Conservation (phyloP, 92 coral and sea anemone genomes). For the Zoanthus gigantus region DNA sequence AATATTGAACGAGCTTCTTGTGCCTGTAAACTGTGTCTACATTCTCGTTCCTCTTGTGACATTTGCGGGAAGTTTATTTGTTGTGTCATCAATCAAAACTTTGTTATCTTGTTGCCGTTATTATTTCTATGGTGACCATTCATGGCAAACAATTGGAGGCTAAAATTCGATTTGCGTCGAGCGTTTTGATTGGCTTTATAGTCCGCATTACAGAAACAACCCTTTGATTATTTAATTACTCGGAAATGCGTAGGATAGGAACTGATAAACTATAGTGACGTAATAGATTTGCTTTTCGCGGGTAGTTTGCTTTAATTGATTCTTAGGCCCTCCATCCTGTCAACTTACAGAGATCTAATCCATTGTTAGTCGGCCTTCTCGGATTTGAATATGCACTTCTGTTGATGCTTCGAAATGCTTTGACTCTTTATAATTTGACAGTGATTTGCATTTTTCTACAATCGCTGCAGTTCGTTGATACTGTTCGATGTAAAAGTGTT, state of each 20-base stretch:
- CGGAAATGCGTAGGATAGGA: conserved; percentile 74
- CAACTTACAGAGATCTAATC: conserved; percentile 43
- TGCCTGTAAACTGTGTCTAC: background rate
- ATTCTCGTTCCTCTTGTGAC: background rate
- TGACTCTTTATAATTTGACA: conserved; percentile 56
- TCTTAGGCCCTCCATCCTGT: conserved; percentile 58
- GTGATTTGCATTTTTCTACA: conserved; percentile 45
- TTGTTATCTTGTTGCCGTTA: conserved; percentile 43
- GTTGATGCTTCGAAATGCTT: conserved; percentile 70
- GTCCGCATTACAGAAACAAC: background rate
- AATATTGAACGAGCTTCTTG: background rate
- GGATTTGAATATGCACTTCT: conserved; percentile 64
- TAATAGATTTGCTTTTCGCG: conserved; percentile 68
- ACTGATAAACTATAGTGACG: conserved; percentile 69
- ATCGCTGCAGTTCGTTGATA: conserved; percentile 33
- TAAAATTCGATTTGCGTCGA: conserved; percentile 27
- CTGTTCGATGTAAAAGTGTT: background rate
- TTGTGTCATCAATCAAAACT: conserved; percentile 43
- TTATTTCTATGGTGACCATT: conserved; percentile 26
- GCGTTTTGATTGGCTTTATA: conserved; percentile 22
- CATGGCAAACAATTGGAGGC: conserved; percentile 31
- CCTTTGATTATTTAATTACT: conserved; percentile 64
- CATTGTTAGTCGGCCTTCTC: conserved; percentile 49
- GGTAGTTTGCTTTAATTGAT: conserved; percentile 67
- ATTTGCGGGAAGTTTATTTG: conserved; percentile 17